These are phyloP conservation scores for Tyria jacobaeae DNA, from an alignment of 2,888 invertebrate genomes.

Conservation along the genomic window DNA sequence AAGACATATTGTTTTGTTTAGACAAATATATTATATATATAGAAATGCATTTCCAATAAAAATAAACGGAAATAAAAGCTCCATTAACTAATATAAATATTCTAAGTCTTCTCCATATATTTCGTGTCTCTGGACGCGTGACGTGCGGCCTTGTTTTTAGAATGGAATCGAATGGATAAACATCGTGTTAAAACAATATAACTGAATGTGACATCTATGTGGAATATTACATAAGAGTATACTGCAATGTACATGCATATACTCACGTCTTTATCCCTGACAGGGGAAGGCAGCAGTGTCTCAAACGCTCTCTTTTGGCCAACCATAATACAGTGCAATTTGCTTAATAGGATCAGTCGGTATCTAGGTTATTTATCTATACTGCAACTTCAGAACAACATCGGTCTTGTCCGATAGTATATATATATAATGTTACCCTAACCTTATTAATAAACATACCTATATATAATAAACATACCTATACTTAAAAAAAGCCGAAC, in stretches of 20 bases:
- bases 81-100: conserved; percentile 46
- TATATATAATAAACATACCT: too few relatives aligned
- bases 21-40: conserved; percentile 14
- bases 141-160: conserved; percentile 22
- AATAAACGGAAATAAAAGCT: conserved; percentile 35
- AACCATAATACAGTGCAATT: too few relatives aligned
- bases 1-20: background rate
- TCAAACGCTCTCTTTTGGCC: too few relatives aligned
- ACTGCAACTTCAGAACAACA: too few relatives aligned
- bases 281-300: too few relatives aligned
- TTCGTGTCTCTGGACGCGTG: conserved; percentile 23
- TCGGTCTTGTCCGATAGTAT: too few relatives aligned
- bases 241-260: background rate
- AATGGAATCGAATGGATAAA: conserved; percentile 21
- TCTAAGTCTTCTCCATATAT: conserved; percentile 34
- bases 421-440: too few relatives aligned
- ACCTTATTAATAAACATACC: too few relatives aligned
- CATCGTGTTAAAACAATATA: conserved; percentile 19
- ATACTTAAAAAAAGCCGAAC: too few relatives aligned
- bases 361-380: too few relatives aligned
- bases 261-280: too few relatives aligned
- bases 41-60: conserved; percentile 32
- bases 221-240: background rate
- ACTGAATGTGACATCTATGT: conserved; percentile 3
- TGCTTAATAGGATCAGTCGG: too few relatives aligned